Evolutionary conservation across 35 echinoderm and acorn worm species (phyloP), one percentile per base, ranked within the genome.

Genomic region (Apostichopus japonicus): DNA sequence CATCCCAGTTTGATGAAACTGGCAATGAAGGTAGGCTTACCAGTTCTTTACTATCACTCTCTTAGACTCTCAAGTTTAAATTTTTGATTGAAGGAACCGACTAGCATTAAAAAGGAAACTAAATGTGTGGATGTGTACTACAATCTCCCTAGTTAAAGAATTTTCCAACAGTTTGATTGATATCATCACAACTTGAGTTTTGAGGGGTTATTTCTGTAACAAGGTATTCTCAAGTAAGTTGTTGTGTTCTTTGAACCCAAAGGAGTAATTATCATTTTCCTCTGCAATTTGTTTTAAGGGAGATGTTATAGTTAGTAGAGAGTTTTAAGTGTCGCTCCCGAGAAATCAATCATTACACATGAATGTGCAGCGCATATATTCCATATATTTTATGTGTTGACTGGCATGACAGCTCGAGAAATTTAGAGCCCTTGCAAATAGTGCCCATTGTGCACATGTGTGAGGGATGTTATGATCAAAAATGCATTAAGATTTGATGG

Each of bases 1-100:
- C 94, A 98, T 87, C 96, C 96, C 16, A 94, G 77, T 78, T 92
- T 98, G 77, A 95, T 94, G 79, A 93, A 94, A 79, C 56, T 95
- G 55, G 96, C 94, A 23, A 95, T 98, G 94, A 98, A 98, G 96
- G 96, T 98, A 92, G 63, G 94, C 77, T n/a, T 24, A 14, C 57
- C 8, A 13, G 57, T 61, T 13, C 57, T 11, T 61, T 11, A 44
- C 33, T 44, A 44, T 44, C 33, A 44, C 33, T 44, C 33, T 44
- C 33, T 44, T 44, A 44, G 33, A 44, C 33, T 44, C 33, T 4
- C 33, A 44, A 44, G 33, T 44, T 44, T 44, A 4, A 44, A 0
- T 33, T 33, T 33, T 33, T 44, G 33, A 44, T 44, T 44, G 33
- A 44, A 44, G 33, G 33, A 44, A 44, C 33, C 2, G 2, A 44